Conservation (phyloP, 2,113 vertebrate species). For the Lagopus leucura region DNA sequence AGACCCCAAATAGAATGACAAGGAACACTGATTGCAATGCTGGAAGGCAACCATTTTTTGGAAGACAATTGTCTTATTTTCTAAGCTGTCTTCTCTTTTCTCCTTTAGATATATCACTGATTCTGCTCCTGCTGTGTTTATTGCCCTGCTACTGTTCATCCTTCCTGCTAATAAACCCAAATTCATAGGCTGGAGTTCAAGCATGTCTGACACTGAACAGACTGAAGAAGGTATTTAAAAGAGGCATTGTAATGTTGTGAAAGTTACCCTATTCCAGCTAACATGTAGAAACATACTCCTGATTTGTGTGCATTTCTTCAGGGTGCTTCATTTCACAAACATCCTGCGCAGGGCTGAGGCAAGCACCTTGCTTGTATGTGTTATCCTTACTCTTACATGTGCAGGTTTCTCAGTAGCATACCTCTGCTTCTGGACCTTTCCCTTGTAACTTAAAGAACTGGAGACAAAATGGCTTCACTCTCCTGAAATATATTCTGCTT, state of each 20-base stretch:
- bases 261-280: neutral
- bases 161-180: conserved; percentile 86
- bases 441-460: neutral
- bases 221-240: conserved; percentile 75
- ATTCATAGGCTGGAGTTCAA: conserved; percentile 72
- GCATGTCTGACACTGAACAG: conserved; percentile 71
- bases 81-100: neutral
- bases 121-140: conserved; percentile 56
- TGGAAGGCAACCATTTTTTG: neutral
- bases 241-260: neutral
- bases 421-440: neutral
- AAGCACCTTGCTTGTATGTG: fast-evolving
- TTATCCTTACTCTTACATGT: neutral
- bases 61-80: neutral
- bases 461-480: neutral
- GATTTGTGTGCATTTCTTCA: neutral
- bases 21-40: neutral
- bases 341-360: neutral
- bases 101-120: conserved; percentile 87
- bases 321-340: neutral
- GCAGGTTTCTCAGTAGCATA: neutral
- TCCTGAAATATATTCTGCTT: neutral
- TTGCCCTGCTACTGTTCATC: conserved; percentile 85
- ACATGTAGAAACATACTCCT: neutral
- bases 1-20: neutral